Evolutionary conservation across 1,140 invertebrate genomes (phyloP), one percentile per base, ranked within the genome.

Genomic region (Leptoteleia sp.): DNA sequence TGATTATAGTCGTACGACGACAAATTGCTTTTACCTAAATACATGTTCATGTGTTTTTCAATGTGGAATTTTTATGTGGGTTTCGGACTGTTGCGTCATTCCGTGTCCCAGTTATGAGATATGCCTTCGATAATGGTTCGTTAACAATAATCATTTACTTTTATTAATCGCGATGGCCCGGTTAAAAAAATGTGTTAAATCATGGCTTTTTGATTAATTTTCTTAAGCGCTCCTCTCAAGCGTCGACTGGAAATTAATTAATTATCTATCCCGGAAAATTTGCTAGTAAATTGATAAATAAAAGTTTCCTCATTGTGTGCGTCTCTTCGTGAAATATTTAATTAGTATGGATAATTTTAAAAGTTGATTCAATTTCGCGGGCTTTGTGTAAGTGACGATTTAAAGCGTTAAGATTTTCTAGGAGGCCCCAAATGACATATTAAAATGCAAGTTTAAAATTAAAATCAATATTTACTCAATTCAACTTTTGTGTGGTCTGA

Each of bases 11-110:
- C 16, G 16, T 11, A 35, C 15, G 29, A 48, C 52, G 11, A 22
- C 11, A 38, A 76, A 55, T 70, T 70, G 40, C 55, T 62, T 64
- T 68, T 70, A 48, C 48, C 55, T 64, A 48, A 68, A 76, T 50
- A 35, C 73, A 64, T 22, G 55, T 13, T 29, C 42, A 29, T 35
- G 45, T 55, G 31, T n/a, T 47, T 59, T 47, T 65, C 9, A 54
- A 67, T 54, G 38, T 45, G 35, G 48, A 35, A 17, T 47, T 76
- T 57, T 54, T 19, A 67, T 55, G 37, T 57, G 55, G 64, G 47
- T 68, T 61, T 47, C 47, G 43, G 19, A 6, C 38, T 11, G 27
- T 67, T 76, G 45, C 55, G 29, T 62, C 47, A 62, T 42, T 25
- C 1, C 31, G 40, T 76, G 73, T n/a, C 73, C 73, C 12, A 68